Base-by-base conservation (phyloP, 2,113 vertebrate genomes). In the Chroicocephalus ridibundus region DNA sequence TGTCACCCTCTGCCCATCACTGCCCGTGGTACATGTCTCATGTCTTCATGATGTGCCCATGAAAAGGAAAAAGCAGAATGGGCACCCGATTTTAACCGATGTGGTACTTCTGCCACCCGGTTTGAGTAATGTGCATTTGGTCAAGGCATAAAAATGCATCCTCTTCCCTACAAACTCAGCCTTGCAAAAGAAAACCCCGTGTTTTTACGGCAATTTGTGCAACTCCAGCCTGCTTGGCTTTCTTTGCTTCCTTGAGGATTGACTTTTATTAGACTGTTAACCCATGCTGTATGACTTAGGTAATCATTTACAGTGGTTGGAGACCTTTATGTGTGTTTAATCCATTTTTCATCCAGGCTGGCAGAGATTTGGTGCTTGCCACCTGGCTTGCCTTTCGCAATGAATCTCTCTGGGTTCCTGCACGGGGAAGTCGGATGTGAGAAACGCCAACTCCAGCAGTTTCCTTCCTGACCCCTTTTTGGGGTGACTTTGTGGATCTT, bases 11-110 rank as follows among this genome's bases (percentile, higher is more conserved):
- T 12, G 1, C 36, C 44, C 42, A 5, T 24, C 24, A 1, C 55
- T 44, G 27, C 80, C 26, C 0, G 0, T 19, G 51, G 13, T 31
- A 18, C 11, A 1, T 31, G 9, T 36, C 52, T 89, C 51, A 1
- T 4, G 40, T 82, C 52, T 57, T 40, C 9, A 10, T 15, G 46
- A 6, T 40, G 47, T 82, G 82, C 20, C 34, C 38, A 85, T 68
- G 21, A 32, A 52, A 58, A 74, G 46, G 9, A 2, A 83, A n/a
- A 70, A 36, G 0, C 36, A 55, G 55, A 6, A 4, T 2, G 18
- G 9, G 19, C 24, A 9, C 13, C 31, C 0, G 6, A 0, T 70
- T 92, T 72, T 5, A 61, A 15, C 16, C 6, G 5, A 6, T 42
- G 60, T 47, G 68, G 34, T 71, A 7, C n/a, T 90, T 88, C 27